Conservation (phyloP, 1,140 invertebrate genomes). For the Ephestia elutella region DNA sequence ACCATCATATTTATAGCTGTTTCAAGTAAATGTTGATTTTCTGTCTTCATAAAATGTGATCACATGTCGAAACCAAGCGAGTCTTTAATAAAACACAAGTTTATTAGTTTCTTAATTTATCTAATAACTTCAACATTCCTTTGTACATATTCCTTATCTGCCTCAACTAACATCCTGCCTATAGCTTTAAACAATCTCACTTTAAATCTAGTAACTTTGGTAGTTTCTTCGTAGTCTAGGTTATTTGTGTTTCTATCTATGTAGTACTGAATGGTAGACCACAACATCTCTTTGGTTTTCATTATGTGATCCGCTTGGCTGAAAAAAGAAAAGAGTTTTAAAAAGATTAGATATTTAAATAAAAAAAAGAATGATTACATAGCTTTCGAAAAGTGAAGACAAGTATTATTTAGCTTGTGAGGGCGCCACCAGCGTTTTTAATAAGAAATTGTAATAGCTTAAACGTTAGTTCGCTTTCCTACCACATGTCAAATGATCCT, state of each 20-base stretch:
- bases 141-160: constrained; percentile 24
- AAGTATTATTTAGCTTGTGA: too few species aligned
- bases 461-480: too few species aligned
- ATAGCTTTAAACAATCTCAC: constrained; percentile 43
- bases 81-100: neutral
- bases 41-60: too few species aligned
- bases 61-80: too few species aligned
- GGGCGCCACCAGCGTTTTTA: too few species aligned
- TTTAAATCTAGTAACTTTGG: constrained; percentile 38
- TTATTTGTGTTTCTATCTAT: constrained; percentile 58
- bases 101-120: constrained; percentile 21
- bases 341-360: constrained; percentile 8
- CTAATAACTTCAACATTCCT: constrained; percentile 24
- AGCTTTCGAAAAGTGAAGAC: neutral
- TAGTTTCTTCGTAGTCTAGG: constrained; percentile 34
- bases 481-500: too few species aligned
- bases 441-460: too few species aligned
- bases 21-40: too few species aligned
- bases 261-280: constrained; percentile 72
- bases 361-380: neutral
- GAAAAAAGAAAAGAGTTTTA: too few species aligned
- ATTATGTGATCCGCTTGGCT: constrained; percentile 67
- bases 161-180: constrained; percentile 49
- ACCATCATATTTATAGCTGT: too few species aligned
- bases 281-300: constrained; percentile 68